Conservation (phyloP, 2,888 invertebrate species). For the Pyrochroa serraticornis region DNA sequence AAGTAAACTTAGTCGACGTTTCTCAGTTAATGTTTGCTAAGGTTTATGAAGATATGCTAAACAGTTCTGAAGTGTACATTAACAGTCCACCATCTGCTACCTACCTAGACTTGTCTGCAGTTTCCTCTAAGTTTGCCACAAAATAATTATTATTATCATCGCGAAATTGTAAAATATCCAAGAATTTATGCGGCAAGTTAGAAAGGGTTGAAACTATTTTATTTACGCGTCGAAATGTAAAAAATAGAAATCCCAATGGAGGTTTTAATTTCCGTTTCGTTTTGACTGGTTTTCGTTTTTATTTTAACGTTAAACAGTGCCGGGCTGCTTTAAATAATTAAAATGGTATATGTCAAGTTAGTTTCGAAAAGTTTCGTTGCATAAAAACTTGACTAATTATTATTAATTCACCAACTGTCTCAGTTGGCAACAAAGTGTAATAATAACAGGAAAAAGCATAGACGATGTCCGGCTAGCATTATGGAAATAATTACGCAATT, state of each 20-base stretch:
- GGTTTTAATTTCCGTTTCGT: constrained; percentile 2
- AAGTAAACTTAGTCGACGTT: constrained; percentile 35
- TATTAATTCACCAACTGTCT: constrained; percentile 16
- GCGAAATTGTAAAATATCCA: background rate
- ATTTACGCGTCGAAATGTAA: background rate
- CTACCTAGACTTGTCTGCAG: constrained; percentile 17
- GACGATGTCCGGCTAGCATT: too few species aligned
- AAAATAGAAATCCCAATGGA: constrained; percentile 10
- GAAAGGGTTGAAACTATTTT: background rate
- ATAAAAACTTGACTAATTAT: constrained; percentile 20
- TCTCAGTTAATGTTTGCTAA: constrained; percentile 39
- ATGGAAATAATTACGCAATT: too few species aligned
- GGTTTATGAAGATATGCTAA: constrained; percentile 43
- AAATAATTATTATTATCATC: constrained; percentile 20
- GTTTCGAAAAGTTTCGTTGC: constrained; percentile 16
- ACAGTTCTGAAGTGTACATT: constrained; percentile 38
- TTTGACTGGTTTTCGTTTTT: background rate
- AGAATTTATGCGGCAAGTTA: constrained; percentile 13
- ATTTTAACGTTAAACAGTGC: constrained; percentile 2
- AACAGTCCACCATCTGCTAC: constrained; percentile 42
- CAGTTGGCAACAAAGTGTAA: background rate
- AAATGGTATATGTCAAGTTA: constrained; percentile 19
- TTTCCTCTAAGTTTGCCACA: background rate
- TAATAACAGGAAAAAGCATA: too few species aligned
- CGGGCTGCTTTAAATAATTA: constrained; percentile 17